These are phyloP conservation scores for Spermophilus dauricus DNA, from an alignment of 2,113 vertebrate genomes.

Conservation along the genomic window DNA sequence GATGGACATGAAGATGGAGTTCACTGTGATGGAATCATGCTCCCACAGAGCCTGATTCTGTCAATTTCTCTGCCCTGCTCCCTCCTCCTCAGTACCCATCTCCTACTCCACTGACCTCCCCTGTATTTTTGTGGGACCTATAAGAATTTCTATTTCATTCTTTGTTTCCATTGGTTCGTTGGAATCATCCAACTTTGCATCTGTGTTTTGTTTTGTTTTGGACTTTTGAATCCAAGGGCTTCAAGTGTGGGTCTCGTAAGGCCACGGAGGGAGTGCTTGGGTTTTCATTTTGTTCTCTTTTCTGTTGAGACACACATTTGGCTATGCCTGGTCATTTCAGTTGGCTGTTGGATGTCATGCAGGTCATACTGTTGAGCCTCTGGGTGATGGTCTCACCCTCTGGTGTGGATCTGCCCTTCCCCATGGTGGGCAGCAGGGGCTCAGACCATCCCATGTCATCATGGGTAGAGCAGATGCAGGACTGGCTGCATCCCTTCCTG, in stretches of 20 bases:
- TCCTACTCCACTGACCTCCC: no score
- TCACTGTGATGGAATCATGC: no score
- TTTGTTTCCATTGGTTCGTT: not conserved
- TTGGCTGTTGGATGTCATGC: not conserved
- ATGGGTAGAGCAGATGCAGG: not conserved
- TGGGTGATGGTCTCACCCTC: no score
- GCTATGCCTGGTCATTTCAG: not conserved
- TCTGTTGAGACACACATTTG: not conserved
- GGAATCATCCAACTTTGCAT: not conserved
- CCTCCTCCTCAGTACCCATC: no score
- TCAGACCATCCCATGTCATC: not conserved
- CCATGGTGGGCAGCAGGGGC: no score
- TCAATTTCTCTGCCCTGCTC: no score
- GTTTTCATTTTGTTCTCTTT: not conserved
- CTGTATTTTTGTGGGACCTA: no score
- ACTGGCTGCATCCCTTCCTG: not conserved
- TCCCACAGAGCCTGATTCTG: no score
- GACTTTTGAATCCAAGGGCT: not conserved
- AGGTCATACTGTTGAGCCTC: not conserved
- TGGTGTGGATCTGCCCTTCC: not conserved
- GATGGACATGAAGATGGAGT: no score
- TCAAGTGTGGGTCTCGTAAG: not conserved
- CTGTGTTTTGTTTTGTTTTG: not conserved
- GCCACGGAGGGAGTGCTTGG: not conserved
- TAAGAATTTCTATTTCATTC: not conserved